phyloP scores from a whole-genome alignment of 2,797 vertebrate genomes.

The Gymnodraco acuticeps region DNA sequence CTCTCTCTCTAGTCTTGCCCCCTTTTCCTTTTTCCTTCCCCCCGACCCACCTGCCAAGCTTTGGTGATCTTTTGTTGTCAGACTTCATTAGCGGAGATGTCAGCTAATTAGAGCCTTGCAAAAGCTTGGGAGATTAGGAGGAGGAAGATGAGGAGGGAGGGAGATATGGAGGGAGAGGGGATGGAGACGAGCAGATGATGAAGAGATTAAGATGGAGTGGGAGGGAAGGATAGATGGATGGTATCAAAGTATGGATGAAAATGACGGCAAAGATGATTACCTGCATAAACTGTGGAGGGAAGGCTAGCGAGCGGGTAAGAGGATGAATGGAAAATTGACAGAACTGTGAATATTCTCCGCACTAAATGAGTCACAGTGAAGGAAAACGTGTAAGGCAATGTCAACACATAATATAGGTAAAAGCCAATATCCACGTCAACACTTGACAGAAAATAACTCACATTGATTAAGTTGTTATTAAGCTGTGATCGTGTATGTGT shows the following conservation, averaged over 20 bases:
- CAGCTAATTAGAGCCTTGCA: conserved; percentile 82
- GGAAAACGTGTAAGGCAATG: conserved; percentile 23
- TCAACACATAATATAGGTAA: conserved; percentile 11
- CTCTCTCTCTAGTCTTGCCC: conserved; percentile 11
- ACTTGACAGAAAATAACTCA: conserved; percentile 19
- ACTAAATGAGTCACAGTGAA: conserved; percentile 19
- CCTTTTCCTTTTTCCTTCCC: conserved; percentile 6
- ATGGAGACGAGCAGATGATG: conserved; percentile 69
- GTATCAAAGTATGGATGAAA: conserved; percentile 45
- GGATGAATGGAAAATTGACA: conserved; percentile 29
- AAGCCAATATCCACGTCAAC: conserved; percentile 20
- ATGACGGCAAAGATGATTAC: conserved; percentile 66
- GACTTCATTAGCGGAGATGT: conserved; percentile 89
- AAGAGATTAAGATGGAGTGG: conserved; percentile 68
- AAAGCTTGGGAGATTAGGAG: conserved; percentile 73
- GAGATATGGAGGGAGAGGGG: conserved; percentile 42
- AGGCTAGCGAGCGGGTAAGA: conserved; percentile 1
- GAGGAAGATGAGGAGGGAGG: conserved; percentile 61
- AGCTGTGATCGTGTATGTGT: background rate
- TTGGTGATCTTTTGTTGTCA: conserved; percentile 93
- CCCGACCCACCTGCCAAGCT: conserved; percentile 78
- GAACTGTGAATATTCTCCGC: conserved; percentile 41
- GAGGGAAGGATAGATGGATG: conserved; percentile 64
- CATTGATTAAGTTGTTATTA: conserved; percentile 40
- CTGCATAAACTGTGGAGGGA: conserved; percentile 40